phyloP scores from a whole-genome alignment of 2,113 vertebrate genomes.

The Carollia perspicillata region DNA sequence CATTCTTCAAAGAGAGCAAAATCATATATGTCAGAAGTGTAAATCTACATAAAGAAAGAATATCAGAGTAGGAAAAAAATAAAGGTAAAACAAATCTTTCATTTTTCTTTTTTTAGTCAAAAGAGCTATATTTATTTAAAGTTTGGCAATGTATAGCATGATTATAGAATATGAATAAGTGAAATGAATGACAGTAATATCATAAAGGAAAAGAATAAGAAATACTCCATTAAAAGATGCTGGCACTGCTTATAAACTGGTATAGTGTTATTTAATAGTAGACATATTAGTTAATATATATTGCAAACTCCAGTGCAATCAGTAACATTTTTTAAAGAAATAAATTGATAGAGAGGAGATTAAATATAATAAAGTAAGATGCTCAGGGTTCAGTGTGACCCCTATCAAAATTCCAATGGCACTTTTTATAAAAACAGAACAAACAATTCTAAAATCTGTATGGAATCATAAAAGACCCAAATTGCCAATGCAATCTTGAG shows the following conservation, averaged over 20 bases:
- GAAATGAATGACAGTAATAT: background rate
- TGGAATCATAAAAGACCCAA: no score
- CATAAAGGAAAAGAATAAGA: background rate
- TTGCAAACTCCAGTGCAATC: background rate
- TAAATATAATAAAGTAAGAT: background rate
- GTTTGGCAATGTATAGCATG: background rate
- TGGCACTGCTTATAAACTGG: background rate
- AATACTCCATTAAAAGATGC: background rate
- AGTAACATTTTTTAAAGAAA: background rate
- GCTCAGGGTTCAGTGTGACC: background rate
- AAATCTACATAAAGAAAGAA: background rate
- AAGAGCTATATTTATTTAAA: background rate
- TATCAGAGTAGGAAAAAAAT: background rate
- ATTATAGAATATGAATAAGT: background rate
- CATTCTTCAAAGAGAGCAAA: background rate
- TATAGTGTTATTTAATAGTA: background rate
- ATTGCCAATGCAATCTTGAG: no score
- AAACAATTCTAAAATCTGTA: no score
- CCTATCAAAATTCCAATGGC: background rate
- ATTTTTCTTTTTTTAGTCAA: background rate
- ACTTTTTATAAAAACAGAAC: no score
- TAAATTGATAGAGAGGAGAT: background rate
- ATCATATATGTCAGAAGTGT: background rate
- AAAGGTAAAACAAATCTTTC: background rate
- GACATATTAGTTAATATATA: background rate